Evolutionary conservation across 2,888 invertebrate species (phyloP).

Genomic region (Coenonympha arcania): DNA sequence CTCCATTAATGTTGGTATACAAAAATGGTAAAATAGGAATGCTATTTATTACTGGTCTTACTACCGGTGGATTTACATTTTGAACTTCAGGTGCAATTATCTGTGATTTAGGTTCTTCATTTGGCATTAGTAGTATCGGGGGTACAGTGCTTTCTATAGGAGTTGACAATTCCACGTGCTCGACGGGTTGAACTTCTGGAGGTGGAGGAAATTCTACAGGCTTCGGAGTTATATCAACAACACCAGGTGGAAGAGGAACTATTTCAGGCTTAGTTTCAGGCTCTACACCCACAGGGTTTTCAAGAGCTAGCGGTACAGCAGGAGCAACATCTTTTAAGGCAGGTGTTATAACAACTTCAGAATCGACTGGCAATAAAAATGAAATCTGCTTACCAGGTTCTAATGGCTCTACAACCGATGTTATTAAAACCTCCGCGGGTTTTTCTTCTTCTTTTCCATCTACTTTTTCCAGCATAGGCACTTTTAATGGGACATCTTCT

Average conservation of each 20-base stretch:
- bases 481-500: conserved; percentile 12
- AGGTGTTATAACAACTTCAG: conserved; percentile 10
- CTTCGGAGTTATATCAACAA: conserved; percentile 23
- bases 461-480: conserved; percentile 2
- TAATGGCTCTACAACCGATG: conserved; percentile 18
- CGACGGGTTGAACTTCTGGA: conserved; percentile 1
- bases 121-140: neutral
- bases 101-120: conserved; percentile 4
- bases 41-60: conserved; percentile 8
- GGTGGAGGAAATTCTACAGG: conserved; percentile 14
- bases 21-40: conserved; percentile 12
- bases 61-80: conserved; percentile 10
- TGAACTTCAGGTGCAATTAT: conserved; percentile 3
- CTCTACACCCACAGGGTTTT: neutral
- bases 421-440: conserved; percentile 21
- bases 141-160: conserved; percentile 18
- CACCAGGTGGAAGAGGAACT: conserved; percentile 11
- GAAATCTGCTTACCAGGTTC: conserved; percentile 10
- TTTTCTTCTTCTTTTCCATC: conserved; percentile 4
- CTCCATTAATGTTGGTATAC: conserved; percentile 16
- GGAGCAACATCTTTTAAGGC: conserved; percentile 6
- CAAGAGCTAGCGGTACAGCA: neutral
- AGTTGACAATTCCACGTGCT: conserved; percentile 10
- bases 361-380: conserved; percentile 8
- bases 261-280: conserved; percentile 11